Percentiles rank a stretch among this genome's conserved stretches.
Conservation (phyloP, 2,888 invertebrate species). For the Phyllotreta cruciferae region DNA sequence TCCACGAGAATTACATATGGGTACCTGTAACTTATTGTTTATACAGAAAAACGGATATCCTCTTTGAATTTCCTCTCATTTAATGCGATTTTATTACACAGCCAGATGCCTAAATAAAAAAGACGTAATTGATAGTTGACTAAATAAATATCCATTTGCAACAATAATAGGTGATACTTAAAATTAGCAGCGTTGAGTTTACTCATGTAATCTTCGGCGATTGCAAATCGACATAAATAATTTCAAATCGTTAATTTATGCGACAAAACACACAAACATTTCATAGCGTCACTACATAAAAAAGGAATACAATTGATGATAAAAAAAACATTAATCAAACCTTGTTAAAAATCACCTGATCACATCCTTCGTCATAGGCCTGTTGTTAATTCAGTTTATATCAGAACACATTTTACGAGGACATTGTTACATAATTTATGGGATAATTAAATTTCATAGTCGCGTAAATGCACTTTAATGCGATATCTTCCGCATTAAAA, state of each 20-base stretch:
- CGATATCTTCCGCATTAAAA: no score
- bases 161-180: no score
- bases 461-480: no score
- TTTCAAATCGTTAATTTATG: not conserved
- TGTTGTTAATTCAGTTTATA: conserved; percentile 14
- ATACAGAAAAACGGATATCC: conserved; percentile 10
- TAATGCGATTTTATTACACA: not conserved
- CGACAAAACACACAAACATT: conserved; percentile 12
- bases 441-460: conserved; percentile 3
- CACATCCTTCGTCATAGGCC: conserved; percentile 14
- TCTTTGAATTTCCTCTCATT: not conserved
- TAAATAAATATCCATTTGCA: no score
- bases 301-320: conserved; percentile 14
- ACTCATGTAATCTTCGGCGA: not conserved
- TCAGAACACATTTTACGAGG: conserved; percentile 10
- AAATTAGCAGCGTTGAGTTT: no score
- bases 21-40: not conserved
- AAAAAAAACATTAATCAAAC: conserved; percentile 16
- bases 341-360: conserved; percentile 22
- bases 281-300: conserved; percentile 15
- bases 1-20: not conserved
- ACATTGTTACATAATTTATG: conserved; percentile 8
- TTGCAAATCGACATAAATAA: conserved; percentile 2
- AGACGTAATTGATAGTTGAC: no score
- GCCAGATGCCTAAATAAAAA: no score